A percentile compares a stretch with the other conserved stretches of the same genome.
Conservation (phyloP, 2,888 invertebrate species). For the Amphimallon solstitiale region DNA sequence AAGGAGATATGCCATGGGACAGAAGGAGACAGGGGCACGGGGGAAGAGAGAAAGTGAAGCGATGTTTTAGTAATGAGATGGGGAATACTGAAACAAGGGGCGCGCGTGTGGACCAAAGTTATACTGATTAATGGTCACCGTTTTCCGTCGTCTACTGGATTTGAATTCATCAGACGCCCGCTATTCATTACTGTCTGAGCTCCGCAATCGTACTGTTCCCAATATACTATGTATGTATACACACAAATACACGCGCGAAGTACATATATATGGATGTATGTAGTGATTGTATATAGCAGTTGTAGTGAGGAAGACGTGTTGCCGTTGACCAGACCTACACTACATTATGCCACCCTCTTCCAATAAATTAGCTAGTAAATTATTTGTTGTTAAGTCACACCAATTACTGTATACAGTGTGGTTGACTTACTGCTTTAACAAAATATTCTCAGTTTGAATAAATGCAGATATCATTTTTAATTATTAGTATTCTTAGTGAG, state of each 20-base stretch:
- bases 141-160: constrained; percentile 58
- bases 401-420: constrained; percentile 21
- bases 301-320: constrained; percentile 7
- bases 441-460: too few species aligned
- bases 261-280: constrained; percentile 45
- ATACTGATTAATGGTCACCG: constrained; percentile 45
- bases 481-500: too few species aligned
- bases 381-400: constrained; percentile 17
- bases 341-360: constrained; percentile 16
- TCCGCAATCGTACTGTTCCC: neutral
- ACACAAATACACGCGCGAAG: constrained; percentile 36
- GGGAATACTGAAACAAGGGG: constrained; percentile 50
- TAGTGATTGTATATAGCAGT: neutral
- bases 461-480: too few species aligned
- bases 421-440: too few species aligned
- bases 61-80: constrained; percentile 56
- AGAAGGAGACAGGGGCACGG: constrained; percentile 35
- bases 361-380: constrained; percentile 30
- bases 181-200: constrained; percentile 58
- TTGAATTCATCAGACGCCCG: constrained; percentile 56
- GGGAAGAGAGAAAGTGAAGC: constrained; percentile 21
- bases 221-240: constrained; percentile 3
- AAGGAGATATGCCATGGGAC: neutral
- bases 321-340: constrained; percentile 4
- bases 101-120: constrained; percentile 42